Evolutionary conservation across 2,797 vertebrate genomes (phyloP).

Genomic region (Natrix natrix): DNA sequence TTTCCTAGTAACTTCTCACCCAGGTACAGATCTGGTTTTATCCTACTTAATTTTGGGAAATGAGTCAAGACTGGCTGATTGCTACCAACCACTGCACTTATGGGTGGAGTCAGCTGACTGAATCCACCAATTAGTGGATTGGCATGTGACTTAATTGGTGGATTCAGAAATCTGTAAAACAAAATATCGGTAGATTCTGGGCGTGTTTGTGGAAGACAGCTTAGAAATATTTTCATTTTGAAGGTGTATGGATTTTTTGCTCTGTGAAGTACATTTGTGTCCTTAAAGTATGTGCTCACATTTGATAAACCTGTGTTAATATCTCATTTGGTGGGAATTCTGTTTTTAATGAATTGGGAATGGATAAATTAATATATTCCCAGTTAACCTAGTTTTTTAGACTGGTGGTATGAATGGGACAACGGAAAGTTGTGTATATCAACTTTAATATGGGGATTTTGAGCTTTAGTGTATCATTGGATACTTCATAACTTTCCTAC

Average conservation of each 20-base stretch:
- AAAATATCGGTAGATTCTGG: background rate
- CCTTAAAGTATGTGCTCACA: too few relatives aligned
- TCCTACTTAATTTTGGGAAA: background rate
- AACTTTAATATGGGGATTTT: background rate
- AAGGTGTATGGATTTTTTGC: background rate
- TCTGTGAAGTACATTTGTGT: background rate
- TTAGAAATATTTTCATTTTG: background rate
- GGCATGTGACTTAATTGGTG: background rate
- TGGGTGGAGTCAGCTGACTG: background rate
- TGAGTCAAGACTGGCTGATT: background rate
- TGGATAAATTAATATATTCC: background rate
- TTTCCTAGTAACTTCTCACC: background rate
- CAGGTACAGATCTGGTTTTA: background rate
- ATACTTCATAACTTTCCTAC: background rate
- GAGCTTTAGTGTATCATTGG: background rate
- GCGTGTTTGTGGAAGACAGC: background rate
- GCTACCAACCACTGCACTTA: background rate
- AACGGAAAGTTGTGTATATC: too few relatives aligned
- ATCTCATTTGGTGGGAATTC: background rate
- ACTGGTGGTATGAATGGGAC: too few relatives aligned
- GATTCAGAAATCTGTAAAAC: background rate
- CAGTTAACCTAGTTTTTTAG: background rate
- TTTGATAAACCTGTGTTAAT: background rate
- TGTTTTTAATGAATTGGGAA: background rate
- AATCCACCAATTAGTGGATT: background rate